A percentile compares a stretch with the other conserved stretches of the same genome.
Conservation (phyloP, 2,113 vertebrate species). For the Glaucidium brasilianum region DNA sequence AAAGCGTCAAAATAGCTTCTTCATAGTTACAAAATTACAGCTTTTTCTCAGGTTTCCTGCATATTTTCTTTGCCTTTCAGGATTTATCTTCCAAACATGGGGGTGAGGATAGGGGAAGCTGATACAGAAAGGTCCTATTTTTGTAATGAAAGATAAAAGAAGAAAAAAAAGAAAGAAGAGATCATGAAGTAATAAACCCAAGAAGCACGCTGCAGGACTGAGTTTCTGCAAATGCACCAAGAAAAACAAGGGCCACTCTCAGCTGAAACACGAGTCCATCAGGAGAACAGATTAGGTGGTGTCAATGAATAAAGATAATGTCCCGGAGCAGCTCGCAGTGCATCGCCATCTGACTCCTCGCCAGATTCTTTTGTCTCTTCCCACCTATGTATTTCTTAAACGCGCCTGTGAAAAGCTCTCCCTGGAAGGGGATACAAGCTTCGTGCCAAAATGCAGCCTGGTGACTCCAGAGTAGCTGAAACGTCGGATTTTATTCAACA, state of each 20-base stretch:
- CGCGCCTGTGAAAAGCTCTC: neutral
- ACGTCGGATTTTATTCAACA: neutral
- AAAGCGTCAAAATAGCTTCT: neutral
- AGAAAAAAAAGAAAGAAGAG: neutral
- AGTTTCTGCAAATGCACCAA: neutral
- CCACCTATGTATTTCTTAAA: neutral
- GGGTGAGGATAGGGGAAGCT: neutral
- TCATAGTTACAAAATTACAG: neutral
- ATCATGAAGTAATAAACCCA: neutral
- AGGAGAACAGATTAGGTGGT: constrained; percentile 2
- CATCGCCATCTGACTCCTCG: neutral
- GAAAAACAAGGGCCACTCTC: neutral
- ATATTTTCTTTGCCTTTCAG: neutral
- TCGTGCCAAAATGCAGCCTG: neutral
- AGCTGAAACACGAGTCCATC: neutral
- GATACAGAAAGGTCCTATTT: neutral
- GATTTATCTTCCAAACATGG: neutral
- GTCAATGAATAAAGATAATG: constrained; percentile 4
- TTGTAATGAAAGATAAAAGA: neutral
- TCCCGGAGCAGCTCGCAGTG: neutral
- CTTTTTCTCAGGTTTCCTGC: neutral
- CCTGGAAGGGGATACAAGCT: neutral
- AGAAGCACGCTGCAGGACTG: neutral
- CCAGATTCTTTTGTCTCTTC: neutral
- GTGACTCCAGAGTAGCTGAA: neutral